A percentile compares a stretch with the other conserved stretches of the same genome.
phyloP scores from a whole-genome alignment of 2,797 vertebrate genomes.

The Karalla daura region DNA sequence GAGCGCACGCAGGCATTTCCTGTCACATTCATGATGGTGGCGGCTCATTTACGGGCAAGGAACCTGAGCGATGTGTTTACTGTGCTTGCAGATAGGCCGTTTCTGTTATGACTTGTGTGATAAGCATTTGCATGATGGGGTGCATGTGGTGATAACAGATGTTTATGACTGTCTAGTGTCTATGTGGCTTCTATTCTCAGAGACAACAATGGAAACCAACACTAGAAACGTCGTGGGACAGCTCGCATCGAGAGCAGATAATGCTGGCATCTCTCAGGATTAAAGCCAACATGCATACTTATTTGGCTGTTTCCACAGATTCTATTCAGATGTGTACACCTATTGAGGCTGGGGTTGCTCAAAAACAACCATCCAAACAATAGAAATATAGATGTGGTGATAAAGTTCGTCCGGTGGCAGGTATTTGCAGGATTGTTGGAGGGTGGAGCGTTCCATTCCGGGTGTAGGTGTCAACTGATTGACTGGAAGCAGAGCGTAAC shows the following conservation, averaged over 20 bases:
- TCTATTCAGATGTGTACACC: background rate
- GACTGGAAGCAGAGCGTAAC: constrained; percentile 5
- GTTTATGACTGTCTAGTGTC: constrained; percentile 74
- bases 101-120: constrained; percentile 81
- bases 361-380: background rate
- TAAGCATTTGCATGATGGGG: constrained; percentile 61
- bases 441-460: constrained; percentile 4
- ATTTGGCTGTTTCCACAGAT: background rate
- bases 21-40: constrained; percentile 30
- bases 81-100: constrained; percentile 38
- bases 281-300: background rate
- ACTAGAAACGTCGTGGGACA: constrained; percentile 8
- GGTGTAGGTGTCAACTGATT: constrained; percentile 4
- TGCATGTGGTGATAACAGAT: constrained; percentile 65
- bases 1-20: constrained; percentile 32
- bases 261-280: background rate
- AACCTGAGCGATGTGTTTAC: constrained; percentile 71
- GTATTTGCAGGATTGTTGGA: background rate
- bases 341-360: background rate
- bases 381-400: background rate
- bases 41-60: constrained; percentile 73
- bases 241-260: background rate
- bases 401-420: background rate
- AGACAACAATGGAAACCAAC: constrained; percentile 29
- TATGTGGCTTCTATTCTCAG: constrained; percentile 58